Conservation (phyloP, 2,797 vertebrate genomes). For the Acanthurus lineatus region DNA sequence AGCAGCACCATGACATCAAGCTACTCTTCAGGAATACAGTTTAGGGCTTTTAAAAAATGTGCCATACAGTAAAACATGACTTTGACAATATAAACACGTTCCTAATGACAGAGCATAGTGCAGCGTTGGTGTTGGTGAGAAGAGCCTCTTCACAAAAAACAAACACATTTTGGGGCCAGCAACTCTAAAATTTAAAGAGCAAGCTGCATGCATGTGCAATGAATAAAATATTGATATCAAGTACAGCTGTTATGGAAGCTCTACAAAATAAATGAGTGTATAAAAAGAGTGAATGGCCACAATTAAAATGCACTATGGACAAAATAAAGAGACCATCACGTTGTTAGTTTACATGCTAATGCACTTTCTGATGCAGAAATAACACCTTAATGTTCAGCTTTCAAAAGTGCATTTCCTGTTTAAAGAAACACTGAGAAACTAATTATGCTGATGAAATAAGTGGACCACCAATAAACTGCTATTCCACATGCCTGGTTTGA, state of each 20-base stretch:
- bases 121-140: conserved; percentile 14
- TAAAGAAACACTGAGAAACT: conserved; percentile 40
- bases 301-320: conserved; percentile 29
- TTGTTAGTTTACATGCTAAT: neutral
- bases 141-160: conserved; percentile 10
- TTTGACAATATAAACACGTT: conserved; percentile 53
- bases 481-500: conserved; percentile 34
- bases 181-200: conserved; percentile 32
- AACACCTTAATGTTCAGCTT: neutral
- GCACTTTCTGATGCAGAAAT: neutral
- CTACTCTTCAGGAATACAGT: conserved; percentile 82
- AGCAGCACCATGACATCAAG: conserved; percentile 78
- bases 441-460: conserved; percentile 45
- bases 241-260: conserved; percentile 52
- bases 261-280: conserved; percentile 62
- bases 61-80: conserved; percentile 68
- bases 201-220: conserved; percentile 41
- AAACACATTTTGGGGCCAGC: conserved; percentile 42
- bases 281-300: conserved; percentile 29
- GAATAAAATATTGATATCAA: conserved; percentile 68
- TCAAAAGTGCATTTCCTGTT: conserved; percentile 25
- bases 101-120: conserved; percentile 21
- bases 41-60: conserved; percentile 78
- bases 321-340: neutral
- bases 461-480: conserved; percentile 38